Percentiles rank a stretch among this genome's conserved stretches.
phyloP scores from a whole-genome alignment of 2,888 invertebrate genomes.

The Clivina fossor region DNA sequence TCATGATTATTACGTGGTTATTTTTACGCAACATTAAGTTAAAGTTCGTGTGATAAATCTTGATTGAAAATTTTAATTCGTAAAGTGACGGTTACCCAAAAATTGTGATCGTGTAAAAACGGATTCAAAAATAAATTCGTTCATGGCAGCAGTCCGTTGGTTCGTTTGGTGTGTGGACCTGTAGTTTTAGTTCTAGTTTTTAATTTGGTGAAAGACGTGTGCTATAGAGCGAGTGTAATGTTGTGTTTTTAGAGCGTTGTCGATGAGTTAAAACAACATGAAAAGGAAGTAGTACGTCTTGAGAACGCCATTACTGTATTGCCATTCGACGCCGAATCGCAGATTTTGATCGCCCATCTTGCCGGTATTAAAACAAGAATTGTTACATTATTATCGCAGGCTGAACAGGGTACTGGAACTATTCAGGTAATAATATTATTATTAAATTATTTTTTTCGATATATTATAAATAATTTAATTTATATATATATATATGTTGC shows the following conservation, averaged over 20 bases:
- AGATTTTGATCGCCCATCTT: constrained; percentile 59
- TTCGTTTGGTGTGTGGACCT: constrained; percentile 19
- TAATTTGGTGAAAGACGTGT: neutral
- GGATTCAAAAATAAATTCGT: neutral
- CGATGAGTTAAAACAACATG: constrained; percentile 68
- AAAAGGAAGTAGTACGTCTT: constrained; percentile 65
- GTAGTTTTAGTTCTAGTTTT: neutral
- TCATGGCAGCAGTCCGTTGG: neutral
- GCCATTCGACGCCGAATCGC: constrained; percentile 66
- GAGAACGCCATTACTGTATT: constrained; percentile 64
- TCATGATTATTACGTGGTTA: too few species aligned
- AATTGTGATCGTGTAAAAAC: too few species aligned
- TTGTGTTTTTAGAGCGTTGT: constrained; percentile 74
- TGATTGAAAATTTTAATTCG: neutral
- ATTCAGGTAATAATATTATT: constrained; percentile 51
- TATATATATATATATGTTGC: too few species aligned
- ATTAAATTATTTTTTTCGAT: neutral
- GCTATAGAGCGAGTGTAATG: constrained; percentile 40
- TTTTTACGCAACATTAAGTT: too few species aligned
- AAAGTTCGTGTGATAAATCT: too few species aligned
- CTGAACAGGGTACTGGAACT: constrained; percentile 64
- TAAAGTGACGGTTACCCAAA: too few species aligned
- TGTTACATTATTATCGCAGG: constrained; percentile 65
- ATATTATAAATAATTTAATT: too few species aligned
- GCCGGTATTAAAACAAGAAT: constrained; percentile 66